Evolutionary conservation across 2,797 vertebrate genomes (phyloP).

Genomic region (Micrastur ruficollis): DNA sequence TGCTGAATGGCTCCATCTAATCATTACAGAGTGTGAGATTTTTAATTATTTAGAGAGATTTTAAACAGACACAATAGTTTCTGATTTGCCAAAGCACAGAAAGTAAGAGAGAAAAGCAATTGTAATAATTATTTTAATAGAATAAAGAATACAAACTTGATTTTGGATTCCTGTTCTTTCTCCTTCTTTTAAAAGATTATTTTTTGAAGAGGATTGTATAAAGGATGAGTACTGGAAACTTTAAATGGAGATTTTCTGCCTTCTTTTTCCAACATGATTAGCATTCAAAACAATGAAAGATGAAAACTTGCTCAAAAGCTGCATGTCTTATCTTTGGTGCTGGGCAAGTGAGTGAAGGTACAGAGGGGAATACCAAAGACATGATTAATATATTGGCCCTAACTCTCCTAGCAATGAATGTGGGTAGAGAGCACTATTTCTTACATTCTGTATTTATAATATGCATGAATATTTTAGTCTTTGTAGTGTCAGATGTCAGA

Average conservation of each 20-base stretch:
- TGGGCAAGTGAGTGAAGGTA: not conserved
- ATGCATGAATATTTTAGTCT: not conserved
- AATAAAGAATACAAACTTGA: not conserved
- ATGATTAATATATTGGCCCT: not conserved
- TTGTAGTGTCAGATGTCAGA: not conserved
- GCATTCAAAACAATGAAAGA: not conserved
- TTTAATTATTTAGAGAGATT: not conserved
- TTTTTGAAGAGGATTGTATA: not conserved
- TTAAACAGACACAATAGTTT: not conserved
- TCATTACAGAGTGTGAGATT: not conserved
- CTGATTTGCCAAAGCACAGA: not conserved
- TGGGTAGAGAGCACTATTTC: not conserved
- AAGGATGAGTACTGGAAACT: not conserved
- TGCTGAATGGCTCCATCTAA: not conserved
- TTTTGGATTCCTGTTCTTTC: not conserved
- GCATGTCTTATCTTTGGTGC: not conserved
- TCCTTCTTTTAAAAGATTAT: not conserved
- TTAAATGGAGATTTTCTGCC: not conserved
- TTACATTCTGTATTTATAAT: not conserved
- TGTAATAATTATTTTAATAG: not conserved
- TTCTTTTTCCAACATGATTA: not conserved
- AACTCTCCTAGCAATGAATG: not conserved
- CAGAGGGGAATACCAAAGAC: not conserved
- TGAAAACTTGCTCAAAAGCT: not conserved
- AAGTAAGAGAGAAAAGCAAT: not conserved